phyloP scores from a whole-genome alignment of 2,113 vertebrate species.

The Bombycilla garrulus region DNA sequence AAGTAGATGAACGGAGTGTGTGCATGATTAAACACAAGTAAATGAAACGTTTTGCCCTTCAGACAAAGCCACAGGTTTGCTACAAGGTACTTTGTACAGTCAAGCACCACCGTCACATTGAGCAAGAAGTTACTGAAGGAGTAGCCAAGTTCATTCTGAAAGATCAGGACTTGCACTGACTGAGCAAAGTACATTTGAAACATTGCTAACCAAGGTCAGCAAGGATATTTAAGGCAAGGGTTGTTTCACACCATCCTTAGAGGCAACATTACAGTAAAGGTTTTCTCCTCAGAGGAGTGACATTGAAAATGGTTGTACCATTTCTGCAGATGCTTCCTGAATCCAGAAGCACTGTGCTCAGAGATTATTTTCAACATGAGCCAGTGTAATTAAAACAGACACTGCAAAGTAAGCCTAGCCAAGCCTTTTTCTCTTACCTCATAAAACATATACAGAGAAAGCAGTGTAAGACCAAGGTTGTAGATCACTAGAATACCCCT shows the following conservation, averaged over 20 bases:
- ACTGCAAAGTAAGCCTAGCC: neutral
- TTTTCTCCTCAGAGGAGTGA: neutral
- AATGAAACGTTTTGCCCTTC: neutral
- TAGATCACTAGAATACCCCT: slow-evolving; percentile 87
- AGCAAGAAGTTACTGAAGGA: neutral
- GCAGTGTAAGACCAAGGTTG: slow-evolving; percentile 88
- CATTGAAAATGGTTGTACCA: neutral
- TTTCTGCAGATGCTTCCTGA: neutral
- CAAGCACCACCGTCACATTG: neutral
- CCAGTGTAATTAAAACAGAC: neutral
- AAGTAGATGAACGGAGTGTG: neutral
- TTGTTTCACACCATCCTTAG: neutral
- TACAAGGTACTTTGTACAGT: neutral
- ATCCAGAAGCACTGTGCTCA: neutral
- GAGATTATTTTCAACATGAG: neutral
- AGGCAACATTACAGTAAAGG: neutral
- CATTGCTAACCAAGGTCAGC: neutral
- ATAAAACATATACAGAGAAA: slow-evolving; percentile 95
- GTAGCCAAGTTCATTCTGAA: neutral
- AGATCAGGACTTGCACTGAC: neutral
- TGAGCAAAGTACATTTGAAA: neutral
- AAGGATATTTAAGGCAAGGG: neutral
- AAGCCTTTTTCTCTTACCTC: slow-evolving; percentile 81
- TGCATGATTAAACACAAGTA: neutral
- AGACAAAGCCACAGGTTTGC: neutral